Evolutionary conservation across 1,140 invertebrate species (phyloP), one percentile per base, ranked within the genome.

Genomic region (Tetraneura akinire): DNA sequence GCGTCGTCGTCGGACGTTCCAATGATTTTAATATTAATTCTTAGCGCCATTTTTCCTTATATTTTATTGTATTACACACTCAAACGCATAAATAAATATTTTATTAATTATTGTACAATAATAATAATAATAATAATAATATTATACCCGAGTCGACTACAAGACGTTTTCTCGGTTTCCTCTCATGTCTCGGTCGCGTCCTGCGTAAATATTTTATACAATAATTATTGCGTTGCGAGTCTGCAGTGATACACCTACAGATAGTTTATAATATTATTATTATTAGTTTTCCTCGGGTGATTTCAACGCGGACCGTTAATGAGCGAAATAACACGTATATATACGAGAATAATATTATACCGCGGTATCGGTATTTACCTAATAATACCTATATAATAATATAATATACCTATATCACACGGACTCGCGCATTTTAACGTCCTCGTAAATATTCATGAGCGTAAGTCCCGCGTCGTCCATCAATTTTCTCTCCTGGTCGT

Each of bases 371-470:
- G n/a, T n/a, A n/a, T n/a, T n/a, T n/a, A n/a, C n/a, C n/a, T n/a
- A n/a, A n/a, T n/a, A n/a, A n/a, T n/a, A n/a, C n/a, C n/a, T n/a
- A n/a, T n/a, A 55, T n/a, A 55, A 60, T 60, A 60, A 13, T 23
- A 57, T 23, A 13, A 26, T 13, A 6, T 29, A 60, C 23, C 23
- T 29, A 18, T 18, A 57, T 11, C 6, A 32, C 60, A 62, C 29
- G 57, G 60, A 62, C 29, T 62, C 16, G 18, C 18, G 29, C n/a
- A n/a, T 62, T 62, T 62, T 62, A 62, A 62, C 32, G 9, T 26
- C 60, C 60, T 62, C 60, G 26, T 62, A 62, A 62, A 62, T 62
- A 62, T 62, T 62, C 60, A 62, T 23, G 26, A 62, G 60, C 32
- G 29, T 47, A 10, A 8, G 45, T 37, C 32, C 3, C 45, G 45